Evolutionary conservation across 2,113 vertebrate genomes (phyloP).

Genomic region (Jaculus jaculus): DNA sequence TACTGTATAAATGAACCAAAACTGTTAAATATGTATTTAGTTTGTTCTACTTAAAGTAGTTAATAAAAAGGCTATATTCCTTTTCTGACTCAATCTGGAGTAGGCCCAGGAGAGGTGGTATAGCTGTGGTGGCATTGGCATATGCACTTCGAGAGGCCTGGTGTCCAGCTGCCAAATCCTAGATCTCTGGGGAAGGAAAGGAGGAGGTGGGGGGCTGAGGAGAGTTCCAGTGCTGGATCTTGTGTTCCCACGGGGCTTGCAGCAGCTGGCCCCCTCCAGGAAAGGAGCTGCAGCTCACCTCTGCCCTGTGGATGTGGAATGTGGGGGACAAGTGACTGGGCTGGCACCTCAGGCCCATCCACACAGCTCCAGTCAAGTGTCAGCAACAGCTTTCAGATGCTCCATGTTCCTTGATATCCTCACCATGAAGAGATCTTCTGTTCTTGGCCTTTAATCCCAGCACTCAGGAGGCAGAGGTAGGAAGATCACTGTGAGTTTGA

Average conservation of each 20-base stretch:
- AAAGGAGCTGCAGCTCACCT: background rate
- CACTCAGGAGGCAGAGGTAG: too few species aligned
- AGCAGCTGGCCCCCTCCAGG: background rate
- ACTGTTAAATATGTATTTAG: slow-evolving; percentile 89
- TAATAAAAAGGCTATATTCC: slow-evolving; percentile 89
- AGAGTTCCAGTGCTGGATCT: background rate
- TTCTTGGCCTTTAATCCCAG: too few species aligned
- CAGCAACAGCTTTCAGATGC: background rate
- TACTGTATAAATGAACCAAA: slow-evolving; percentile 87
- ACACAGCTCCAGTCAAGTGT: too few species aligned
- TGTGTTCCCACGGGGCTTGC: background rate
- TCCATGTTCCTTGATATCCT: background rate
- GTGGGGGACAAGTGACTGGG: too few species aligned
- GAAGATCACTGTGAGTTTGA: too few species aligned
- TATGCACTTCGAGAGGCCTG: accelerated
- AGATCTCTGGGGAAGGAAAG: background rate
- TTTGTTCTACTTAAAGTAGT: slow-evolving; percentile 89
- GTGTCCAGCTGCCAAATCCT: too few species aligned
- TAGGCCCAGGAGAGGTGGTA: background rate
- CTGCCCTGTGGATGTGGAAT: too few species aligned
- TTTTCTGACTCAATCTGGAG: slow-evolving; percentile 58
- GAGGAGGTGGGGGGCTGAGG: background rate
- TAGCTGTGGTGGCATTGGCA: background rate
- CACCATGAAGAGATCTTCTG: background rate
- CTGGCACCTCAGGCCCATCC: too few species aligned